These are phyloP conservation scores for Rhinatrema bivittatum DNA, from an alignment of 2,797 vertebrate species.

Conservation along the genomic window DNA sequence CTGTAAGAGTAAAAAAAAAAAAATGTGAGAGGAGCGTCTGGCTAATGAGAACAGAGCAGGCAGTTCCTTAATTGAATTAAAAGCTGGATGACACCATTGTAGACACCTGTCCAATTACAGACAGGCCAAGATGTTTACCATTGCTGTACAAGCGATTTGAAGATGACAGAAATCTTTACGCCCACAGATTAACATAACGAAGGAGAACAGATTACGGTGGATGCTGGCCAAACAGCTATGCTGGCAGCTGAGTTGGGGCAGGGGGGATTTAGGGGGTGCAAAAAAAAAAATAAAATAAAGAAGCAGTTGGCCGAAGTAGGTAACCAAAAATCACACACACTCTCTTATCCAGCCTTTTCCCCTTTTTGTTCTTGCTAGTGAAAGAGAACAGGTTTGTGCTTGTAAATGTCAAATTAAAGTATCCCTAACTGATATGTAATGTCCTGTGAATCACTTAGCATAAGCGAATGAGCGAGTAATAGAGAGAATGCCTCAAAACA, in stretches of 20 bases:
- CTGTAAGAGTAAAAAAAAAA: constrained; percentile 71
- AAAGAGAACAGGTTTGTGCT: constrained; percentile 10
- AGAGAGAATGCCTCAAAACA: no score
- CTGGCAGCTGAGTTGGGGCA: constrained; percentile 49
- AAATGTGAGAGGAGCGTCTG: constrained; percentile 84
- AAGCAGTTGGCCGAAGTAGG: constrained; percentile 40
- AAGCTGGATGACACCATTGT: constrained; percentile 70
- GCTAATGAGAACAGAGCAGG: constrained; percentile 83
- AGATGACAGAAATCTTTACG: constrained; percentile 78
- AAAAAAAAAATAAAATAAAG: no score
- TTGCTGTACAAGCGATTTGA: constrained; percentile 61
- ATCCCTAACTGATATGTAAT: neutral
- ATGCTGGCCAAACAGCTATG: constrained; percentile 68
- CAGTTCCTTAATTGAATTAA: constrained; percentile 98
- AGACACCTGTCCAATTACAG: constrained; percentile 85
- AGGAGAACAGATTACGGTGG: constrained; percentile 76
- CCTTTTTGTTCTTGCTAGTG: constrained; percentile 17
- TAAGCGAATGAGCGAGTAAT: no score
- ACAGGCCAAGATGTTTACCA: constrained; percentile 77
- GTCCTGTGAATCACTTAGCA: neutral
- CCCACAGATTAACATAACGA: constrained; percentile 84
- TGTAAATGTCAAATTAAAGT: constrained; percentile 16
- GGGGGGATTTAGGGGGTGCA: no score
- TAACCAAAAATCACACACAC: constrained; percentile 38
- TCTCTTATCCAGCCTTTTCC: constrained; percentile 5